A percentile compares a stretch with the other conserved stretches of the same genome.
Conservation (phyloP, 2,888 invertebrate genomes). For the Eutolmus rufibarbis region DNA sequence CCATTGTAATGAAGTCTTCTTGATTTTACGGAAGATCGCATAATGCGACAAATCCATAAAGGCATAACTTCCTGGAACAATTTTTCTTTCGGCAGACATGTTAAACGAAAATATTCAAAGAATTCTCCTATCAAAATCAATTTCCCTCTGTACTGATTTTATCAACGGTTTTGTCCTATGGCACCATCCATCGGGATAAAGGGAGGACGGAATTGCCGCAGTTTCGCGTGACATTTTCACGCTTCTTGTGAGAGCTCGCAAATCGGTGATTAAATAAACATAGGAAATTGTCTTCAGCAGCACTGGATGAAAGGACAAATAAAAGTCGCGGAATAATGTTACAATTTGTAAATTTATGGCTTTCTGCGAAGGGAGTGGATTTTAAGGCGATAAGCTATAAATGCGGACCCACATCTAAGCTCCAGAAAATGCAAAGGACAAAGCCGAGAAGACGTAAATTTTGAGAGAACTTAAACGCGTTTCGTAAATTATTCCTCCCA, state of each 20-base stretch:
- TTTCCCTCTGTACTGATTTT: neutral
- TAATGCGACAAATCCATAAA: neutral
- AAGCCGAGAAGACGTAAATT: neutral
- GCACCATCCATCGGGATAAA: neutral
- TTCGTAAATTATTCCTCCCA: conserved; percentile 7
- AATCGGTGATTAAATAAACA: neutral
- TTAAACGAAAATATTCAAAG: neutral
- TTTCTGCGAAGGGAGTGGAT: neutral
- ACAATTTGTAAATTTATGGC: neutral
- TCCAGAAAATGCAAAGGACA: neutral
- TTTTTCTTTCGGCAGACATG: neutral
- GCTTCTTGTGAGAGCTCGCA: neutral
- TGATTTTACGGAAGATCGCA: neutral
- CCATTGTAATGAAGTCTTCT: neutral
- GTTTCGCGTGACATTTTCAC: neutral
- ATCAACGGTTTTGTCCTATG: neutral
- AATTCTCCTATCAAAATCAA: neutral
- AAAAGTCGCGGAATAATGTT: neutral
- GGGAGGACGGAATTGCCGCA: neutral
- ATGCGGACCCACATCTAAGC: neutral
- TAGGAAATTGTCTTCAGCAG: neutral
- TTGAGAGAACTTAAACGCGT: neutral
- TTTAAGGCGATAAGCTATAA: neutral
- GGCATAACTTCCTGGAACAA: neutral
- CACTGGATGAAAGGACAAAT: neutral